Conservation (phyloP, 2,113 vertebrate species). For the Dunckerocampus dactyliophorus region DNA sequence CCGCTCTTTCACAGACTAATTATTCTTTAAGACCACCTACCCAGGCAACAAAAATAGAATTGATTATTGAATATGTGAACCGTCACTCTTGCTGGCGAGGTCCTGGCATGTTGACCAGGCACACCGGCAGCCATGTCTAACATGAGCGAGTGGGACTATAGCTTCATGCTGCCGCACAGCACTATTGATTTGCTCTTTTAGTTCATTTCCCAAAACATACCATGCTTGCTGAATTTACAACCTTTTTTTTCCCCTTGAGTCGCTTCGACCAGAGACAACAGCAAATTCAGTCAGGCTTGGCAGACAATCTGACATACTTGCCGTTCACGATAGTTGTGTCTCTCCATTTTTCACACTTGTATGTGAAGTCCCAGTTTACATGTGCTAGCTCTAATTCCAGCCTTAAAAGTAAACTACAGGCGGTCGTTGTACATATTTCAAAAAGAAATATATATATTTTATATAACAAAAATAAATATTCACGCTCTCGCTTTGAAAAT, state of each 20-base stretch:
- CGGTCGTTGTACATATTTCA: too few relatives aligned
- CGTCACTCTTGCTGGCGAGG: slow-evolving; percentile 53
- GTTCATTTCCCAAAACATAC: slow-evolving; percentile 40
- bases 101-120: slow-evolving; percentile 54
- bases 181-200: slow-evolving; percentile 36
- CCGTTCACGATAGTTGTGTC: not conserved
- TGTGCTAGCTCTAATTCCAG: too few relatives aligned
- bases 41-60: slow-evolving; percentile 64
- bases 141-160: slow-evolving; percentile 7
- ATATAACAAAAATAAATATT: too few relatives aligned
- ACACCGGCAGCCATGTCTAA: slow-evolving; percentile 26
- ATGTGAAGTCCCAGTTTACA: too few relatives aligned
- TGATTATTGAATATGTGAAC: slow-evolving; percentile 71
- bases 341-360: too few relatives aligned
- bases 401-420: too few relatives aligned
- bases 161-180: not conserved
- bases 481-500: too few relatives aligned
- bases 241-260: slow-evolving; percentile 11
- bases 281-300: not conserved
- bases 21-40: slow-evolving; percentile 68
- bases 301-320: not conserved
- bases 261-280: not conserved
- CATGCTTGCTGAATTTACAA: slow-evolving; percentile 13
- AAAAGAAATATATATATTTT: too few relatives aligned
- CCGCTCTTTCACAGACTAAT: slow-evolving; percentile 56